Conservation (phyloP, 2,797 vertebrate species). For the Avahi laniger region DNA sequence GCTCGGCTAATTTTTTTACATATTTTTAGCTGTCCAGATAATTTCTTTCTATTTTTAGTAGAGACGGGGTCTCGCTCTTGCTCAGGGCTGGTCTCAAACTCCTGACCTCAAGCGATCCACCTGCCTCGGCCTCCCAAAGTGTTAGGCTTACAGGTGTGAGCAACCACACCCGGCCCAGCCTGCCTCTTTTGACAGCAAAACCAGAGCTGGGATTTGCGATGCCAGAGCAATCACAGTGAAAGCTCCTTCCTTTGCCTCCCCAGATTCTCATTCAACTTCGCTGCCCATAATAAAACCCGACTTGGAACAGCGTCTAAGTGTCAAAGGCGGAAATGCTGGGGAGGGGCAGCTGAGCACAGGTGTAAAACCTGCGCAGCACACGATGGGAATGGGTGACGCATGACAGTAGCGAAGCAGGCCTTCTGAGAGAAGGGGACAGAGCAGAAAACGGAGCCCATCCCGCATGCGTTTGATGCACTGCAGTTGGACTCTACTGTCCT, state of each 20-base stretch:
- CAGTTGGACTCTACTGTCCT: not conserved
- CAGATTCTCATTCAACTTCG: not conserved
- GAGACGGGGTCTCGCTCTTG: too few species aligned
- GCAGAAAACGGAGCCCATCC: not conserved
- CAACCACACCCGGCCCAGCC: not conserved
- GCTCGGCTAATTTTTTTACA: too few species aligned
- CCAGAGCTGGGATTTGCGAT: not conserved
- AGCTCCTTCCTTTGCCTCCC: not conserved
- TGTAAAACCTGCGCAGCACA: not conserved
- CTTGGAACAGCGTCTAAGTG: not conserved
- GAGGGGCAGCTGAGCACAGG: not conserved
- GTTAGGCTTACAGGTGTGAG: too few species aligned
- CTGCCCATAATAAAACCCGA: not conserved
- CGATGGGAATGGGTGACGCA: rapidly evolving
- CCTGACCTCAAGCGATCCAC: too few species aligned
- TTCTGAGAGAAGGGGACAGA: not conserved
- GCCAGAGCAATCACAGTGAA: not conserved
- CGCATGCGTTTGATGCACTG: rapidly evolving
- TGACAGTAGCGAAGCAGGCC: conserved; percentile 19
- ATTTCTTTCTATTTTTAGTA: too few species aligned
- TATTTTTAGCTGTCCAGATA: too few species aligned
- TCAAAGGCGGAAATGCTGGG: not conserved
- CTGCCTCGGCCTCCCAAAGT: too few species aligned
- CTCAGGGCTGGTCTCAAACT: too few species aligned
- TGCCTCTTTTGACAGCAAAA: conserved; percentile 80